Conservation (phyloP, 2,113 vertebrate species). For the Stictonetta naevosa region DNA sequence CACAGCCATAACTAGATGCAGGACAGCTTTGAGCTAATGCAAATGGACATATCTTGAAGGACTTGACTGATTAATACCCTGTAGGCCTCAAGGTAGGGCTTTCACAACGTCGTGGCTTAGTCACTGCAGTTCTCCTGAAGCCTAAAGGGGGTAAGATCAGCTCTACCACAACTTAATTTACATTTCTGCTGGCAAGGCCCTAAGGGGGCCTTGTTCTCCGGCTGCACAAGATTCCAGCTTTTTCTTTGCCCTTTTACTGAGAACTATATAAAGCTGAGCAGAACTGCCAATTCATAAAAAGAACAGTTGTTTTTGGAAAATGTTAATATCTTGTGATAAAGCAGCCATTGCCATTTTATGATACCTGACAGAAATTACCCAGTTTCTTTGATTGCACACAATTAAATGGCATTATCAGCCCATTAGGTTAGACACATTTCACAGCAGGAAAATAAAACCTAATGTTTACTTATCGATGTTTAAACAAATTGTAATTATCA, state of each 20-base stretch:
- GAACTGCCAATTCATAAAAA: slow-evolving; percentile 30
- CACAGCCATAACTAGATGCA: rapidly evolving
- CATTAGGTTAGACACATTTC: slow-evolving; percentile 59
- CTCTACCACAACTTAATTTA: not conserved
- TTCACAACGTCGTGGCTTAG: not conserved
- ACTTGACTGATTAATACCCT: not conserved
- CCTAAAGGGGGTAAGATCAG: not conserved
- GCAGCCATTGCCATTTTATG: slow-evolving; percentile 43
- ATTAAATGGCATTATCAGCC: slow-evolving; percentile 55
- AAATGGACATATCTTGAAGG: not conserved
- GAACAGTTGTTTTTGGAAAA: slow-evolving; percentile 32
- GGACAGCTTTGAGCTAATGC: not conserved
- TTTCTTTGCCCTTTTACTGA: not conserved
- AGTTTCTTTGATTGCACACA: slow-evolving; percentile 42
- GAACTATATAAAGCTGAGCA: not conserved
- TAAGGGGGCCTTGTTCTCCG: not conserved
- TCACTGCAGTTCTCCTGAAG: not conserved
- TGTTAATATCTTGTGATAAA: slow-evolving; percentile 60
- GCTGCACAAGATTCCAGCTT: not conserved
- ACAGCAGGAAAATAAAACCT: slow-evolving; percentile 61
- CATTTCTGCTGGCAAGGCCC: not conserved
- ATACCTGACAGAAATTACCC: slow-evolving; percentile 61
- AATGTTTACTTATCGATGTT: slow-evolving; percentile 56
- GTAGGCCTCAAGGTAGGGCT: not conserved
- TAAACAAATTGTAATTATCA: slow-evolving; percentile 64